Base-by-base conservation (phyloP, 2,113 vertebrate genomes). In the Lophotis ruficrista region DNA sequence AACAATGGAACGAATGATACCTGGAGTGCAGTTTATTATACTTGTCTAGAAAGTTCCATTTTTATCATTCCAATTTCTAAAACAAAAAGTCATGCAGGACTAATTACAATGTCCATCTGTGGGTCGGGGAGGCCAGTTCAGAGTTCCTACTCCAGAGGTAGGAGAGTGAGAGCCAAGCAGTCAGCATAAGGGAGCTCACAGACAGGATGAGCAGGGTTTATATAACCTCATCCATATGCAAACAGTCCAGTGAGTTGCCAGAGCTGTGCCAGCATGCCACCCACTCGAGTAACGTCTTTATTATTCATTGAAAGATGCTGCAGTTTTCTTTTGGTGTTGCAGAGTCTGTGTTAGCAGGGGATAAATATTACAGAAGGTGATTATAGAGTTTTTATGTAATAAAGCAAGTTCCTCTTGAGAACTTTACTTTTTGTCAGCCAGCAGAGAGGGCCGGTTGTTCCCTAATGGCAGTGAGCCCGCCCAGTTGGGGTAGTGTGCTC, bases 211-310 rank as follows among this genome's bases (percentile, higher is more conserved):
- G 57, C 78, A n/a, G 41, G 12, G n/a, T 96, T 97, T 97, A 96
- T 77, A 28, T 96, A 95, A 96, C 53, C 77, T 96, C 94, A 96
- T 96, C 70, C 87, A 94, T 95, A 96, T 93, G 91, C 93, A 94
- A 94, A 83, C 38, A 82, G 93, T 95, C 95, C 96, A 69, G 91
- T 90, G 89, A 95, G 78, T 82, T 93, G 81, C 93, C 93, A 95
- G 83, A 93, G 93, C 88, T 89, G 45, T 93, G 76, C 89, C 94
- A 92, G 91, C 61, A 72, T 51, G 57, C 93, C 87, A 93, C 95
- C 89, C 91, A 96, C 93, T 91, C 72, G 41, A 82, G 73, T 82
- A 89, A 93, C 7, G 0, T 96, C 89, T 97, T 96, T 82, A 95
- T 94, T 94, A 91, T 95, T 96, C 95, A 84, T 56, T 95, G 83